phyloP scores from a whole-genome alignment of 1,140 invertebrate species.

The Pogonomyrmex californicus region DNA sequence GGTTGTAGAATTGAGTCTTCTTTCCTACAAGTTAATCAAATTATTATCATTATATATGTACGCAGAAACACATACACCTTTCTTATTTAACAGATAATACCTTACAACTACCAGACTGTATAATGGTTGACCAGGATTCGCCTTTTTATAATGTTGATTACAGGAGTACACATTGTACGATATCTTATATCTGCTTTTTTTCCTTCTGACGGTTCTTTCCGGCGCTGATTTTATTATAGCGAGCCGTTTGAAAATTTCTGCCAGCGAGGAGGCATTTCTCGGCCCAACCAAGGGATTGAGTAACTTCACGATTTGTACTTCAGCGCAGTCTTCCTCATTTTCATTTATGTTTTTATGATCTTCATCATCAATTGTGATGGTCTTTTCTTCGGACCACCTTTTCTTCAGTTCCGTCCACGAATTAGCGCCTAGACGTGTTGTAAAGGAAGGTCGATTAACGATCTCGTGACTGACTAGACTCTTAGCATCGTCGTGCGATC shows the following conservation, averaged over 20 bases:
- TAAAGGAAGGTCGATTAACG: slow-evolving; percentile 77
- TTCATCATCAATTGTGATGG: slow-evolving; percentile 85
- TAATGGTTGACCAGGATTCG: slow-evolving; percentile 81
- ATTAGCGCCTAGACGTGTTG: slow-evolving; percentile 73
- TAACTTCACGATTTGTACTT: slow-evolving; percentile 80
- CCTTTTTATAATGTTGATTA: slow-evolving; percentile 81
- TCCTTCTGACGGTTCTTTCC: slow-evolving; percentile 80
- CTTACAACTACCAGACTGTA: slow-evolving; percentile 82
- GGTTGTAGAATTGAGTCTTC: slow-evolving; percentile 75
- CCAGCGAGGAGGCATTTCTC: slow-evolving; percentile 75
- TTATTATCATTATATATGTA: slow-evolving; percentile 15
- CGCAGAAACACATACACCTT: background rate
- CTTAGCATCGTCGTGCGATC: slow-evolving; percentile 23
- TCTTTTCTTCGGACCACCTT: slow-evolving; percentile 84
- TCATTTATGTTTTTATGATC: slow-evolving; percentile 59
- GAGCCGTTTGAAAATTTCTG: slow-evolving; percentile 82
- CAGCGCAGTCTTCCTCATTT: slow-evolving; percentile 71
- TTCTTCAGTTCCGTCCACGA: slow-evolving; percentile 84
- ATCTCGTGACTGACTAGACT: slow-evolving; percentile 37
- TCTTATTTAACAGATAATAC: slow-evolving; percentile 66
- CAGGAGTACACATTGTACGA: slow-evolving; percentile 84
- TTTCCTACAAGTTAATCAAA: slow-evolving; percentile 70
- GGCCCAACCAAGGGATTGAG: slow-evolving; percentile 78
- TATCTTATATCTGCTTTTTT: slow-evolving; percentile 80
- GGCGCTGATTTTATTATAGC: slow-evolving; percentile 83